phyloP scores from a whole-genome alignment of 2,888 invertebrate genomes.

The Chalcis sispes region DNA sequence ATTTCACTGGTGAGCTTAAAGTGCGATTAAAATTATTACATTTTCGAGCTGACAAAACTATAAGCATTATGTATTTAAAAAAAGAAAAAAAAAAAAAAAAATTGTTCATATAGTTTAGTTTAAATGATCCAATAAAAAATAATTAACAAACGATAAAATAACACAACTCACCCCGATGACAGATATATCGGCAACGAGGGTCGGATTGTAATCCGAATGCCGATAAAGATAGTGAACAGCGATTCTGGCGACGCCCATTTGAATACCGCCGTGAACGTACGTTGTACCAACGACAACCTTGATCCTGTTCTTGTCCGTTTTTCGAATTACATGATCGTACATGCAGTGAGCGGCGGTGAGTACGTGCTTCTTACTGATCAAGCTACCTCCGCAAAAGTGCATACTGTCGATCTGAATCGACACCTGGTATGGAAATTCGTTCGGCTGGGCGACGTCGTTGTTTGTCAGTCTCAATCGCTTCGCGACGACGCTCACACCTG shows the following conservation, averaged over 20 bases:
- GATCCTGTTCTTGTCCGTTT: background rate
- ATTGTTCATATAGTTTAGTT: too few relatives aligned
- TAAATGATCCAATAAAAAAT: too few relatives aligned
- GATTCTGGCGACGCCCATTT: conserved; percentile 21
- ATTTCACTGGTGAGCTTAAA: background rate
- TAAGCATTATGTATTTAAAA: too few relatives aligned
- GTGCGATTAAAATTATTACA: too few relatives aligned
- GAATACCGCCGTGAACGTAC: background rate
- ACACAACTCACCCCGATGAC: conserved; percentile 8
- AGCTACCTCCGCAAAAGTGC: conserved; percentile 65
- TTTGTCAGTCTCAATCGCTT: background rate
- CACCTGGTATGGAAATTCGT: conserved; percentile 65
- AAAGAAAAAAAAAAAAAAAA: too few relatives aligned
- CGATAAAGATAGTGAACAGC: background rate
- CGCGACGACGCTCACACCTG: background rate
- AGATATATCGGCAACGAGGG: conserved; percentile 7
- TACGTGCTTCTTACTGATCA: conserved; percentile 60
- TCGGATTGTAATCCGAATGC: background rate
- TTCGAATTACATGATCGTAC: background rate
- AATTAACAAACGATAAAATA: background rate
- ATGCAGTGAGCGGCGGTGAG: conserved; percentile 67
- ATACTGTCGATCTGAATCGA: conserved; percentile 58
- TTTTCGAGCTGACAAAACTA: too few relatives aligned
- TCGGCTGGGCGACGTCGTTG: conserved; percentile 8
- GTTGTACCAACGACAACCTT: conserved; percentile 20